Evolutionary conservation across 2,113 vertebrate genomes (phyloP).

Genomic region (Eonycteris spelaea): DNA sequence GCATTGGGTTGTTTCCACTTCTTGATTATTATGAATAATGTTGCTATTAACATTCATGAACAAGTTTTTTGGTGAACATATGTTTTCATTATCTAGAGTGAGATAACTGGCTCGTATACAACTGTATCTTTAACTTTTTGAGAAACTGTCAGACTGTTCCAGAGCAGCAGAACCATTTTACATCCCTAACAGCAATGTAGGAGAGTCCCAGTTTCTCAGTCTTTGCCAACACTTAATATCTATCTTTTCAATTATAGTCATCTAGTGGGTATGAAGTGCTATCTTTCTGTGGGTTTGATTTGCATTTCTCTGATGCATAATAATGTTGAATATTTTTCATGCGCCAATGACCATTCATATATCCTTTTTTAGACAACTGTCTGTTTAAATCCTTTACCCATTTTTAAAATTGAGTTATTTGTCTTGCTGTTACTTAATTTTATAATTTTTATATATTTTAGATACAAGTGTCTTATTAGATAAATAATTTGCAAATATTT

Average conservation of each 20-base stretch:
- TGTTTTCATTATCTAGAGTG: neutral
- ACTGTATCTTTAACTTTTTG: neutral
- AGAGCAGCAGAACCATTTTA: neutral
- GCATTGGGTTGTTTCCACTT: neutral
- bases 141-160: neutral
- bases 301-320: neutral
- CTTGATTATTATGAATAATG: neutral
- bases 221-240: neutral
- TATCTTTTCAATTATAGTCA: neutral
- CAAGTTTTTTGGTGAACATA: neutral
- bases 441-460: neutral
- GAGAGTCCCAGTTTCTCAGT: neutral
- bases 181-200: neutral
- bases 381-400: neutral
- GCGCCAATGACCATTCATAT: neutral
- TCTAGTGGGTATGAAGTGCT: neutral
- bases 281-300: neutral
- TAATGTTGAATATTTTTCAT: neutral
- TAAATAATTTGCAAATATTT: neutral
- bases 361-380: neutral
- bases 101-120: neutral
- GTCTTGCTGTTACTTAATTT: neutral
- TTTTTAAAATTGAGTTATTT: neutral
- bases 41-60: neutral
- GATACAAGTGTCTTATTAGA: neutral